These are phyloP conservation scores for Brachionus asplanchnoidis DNA, from an alignment of 1,140 invertebrate genomes.

Conservation along the genomic window DNA sequence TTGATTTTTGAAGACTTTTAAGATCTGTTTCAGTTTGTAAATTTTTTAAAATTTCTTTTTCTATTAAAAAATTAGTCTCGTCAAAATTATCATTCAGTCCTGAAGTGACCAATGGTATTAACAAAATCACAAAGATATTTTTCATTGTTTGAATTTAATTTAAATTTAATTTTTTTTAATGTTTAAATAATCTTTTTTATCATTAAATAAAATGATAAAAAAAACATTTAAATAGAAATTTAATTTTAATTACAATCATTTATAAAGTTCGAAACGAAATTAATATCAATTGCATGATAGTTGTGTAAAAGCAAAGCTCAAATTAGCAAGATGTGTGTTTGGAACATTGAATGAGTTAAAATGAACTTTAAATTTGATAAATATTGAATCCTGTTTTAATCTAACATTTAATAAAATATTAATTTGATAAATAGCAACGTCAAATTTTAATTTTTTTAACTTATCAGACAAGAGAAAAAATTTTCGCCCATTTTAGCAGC, in stretches of 20 bases:
- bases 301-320: not conserved
- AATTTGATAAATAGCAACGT: not conserved
- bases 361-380: not conserved
- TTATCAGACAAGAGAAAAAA: too few species aligned
- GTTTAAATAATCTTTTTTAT: not conserved
- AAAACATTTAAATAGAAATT: not conserved
- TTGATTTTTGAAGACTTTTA: not conserved
- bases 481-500: too few species aligned
- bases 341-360: not conserved
- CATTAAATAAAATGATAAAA: not conserved
- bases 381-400: not conserved
- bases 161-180: not conserved
- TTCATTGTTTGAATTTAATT: not conserved
- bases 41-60: not conserved
- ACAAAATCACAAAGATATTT: not conserved
- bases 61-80: not conserved
- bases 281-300: not conserved
- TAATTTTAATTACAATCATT: not conserved
- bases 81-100: not conserved
- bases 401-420: not conserved
- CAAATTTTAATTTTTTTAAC: not conserved
- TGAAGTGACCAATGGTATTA: not conserved
- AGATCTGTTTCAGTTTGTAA: not conserved
- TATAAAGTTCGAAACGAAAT: not conserved
- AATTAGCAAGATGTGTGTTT: not conserved